Base-by-base conservation (phyloP, 2,888 invertebrate genomes). In the Seladonia tumulorum region DNA sequence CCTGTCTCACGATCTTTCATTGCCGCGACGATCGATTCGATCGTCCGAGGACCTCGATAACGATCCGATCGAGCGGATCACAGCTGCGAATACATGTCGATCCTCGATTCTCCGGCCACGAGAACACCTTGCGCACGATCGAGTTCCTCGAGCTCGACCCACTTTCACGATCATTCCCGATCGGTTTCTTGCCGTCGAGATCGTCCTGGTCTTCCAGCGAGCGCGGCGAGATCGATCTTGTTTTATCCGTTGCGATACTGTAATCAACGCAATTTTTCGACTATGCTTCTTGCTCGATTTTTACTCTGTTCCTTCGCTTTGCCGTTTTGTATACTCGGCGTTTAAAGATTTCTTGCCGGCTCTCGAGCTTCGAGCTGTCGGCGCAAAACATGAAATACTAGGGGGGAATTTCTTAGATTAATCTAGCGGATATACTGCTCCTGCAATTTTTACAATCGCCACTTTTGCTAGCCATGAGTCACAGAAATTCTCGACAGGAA, bases 1-100 rank as follows among this genome's bases (percentile, higher is more conserved):
- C 3, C 14, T 42, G 57, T 76, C 42, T 49, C 60, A 63, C 83
- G 71, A 81, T 82, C 83, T 77, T 86, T 85, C 74, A 82, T 72
- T 39, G 71, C 63, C 45, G 39, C 8, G 5, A 16, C 49, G 77
- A 63, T 76, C 79, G 81, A 87, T 89, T 82, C 71, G 63, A 66
- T 39, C 22, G 10, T 68, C 39, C 22, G 39, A 18, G 8, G 68
- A 39, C 68, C 35, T 60, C 68, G 22, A 39, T 68, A 68, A 39
- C 49, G 45, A 76, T 29, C 49, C 53, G 42, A 73, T 71, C 53
- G 72, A 66, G 47, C 29, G 47, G 75, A 88, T 74, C 66, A 79
- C 45, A 25, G 18, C 25, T 22, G 25, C 25, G 25, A 7, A 72
- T 7, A 22, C 29, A 45, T n/a, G 5, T 8, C 42, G 22, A 71